Conservation (phyloP, 2,888 invertebrate genomes). For the Rutpela maculata region DNA sequence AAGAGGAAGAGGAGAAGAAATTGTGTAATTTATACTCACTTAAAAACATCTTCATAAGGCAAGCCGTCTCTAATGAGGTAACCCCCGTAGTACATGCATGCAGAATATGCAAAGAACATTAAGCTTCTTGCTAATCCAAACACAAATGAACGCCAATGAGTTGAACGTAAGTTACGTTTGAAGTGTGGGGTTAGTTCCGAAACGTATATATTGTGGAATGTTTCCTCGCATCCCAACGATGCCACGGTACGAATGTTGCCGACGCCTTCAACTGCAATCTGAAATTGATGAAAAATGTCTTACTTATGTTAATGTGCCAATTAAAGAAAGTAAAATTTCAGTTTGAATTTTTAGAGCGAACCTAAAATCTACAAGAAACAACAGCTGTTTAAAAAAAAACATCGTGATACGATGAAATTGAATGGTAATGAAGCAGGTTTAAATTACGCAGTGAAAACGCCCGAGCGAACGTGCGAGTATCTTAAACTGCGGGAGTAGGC, state of each 20-base stretch:
- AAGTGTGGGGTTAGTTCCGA: slow-evolving; percentile 79
- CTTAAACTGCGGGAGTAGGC: too few species aligned
- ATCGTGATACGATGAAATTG: too few species aligned
- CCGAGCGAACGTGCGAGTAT: too few species aligned
- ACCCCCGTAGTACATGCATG: slow-evolving; percentile 85
- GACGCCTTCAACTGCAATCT: slow-evolving; percentile 87
- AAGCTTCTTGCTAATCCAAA: slow-evolving; percentile 84
- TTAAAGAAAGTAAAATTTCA: too few species aligned
- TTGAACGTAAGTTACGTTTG: slow-evolving; percentile 76
- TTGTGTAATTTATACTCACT: slow-evolving; percentile 76
- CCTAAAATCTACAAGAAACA: too few species aligned
- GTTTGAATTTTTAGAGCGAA: too few species aligned
- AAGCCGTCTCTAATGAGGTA: slow-evolving; percentile 80
- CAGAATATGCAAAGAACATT: slow-evolving; percentile 84
- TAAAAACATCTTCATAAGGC: slow-evolving; percentile 80
- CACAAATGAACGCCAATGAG: slow-evolving; percentile 82
- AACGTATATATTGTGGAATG: slow-evolving; percentile 81
- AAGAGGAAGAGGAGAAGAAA: not conserved
- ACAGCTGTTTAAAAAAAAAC: too few species aligned
- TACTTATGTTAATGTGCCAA: too few species aligned
- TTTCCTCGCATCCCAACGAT: slow-evolving; percentile 82
- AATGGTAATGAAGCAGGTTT: too few species aligned
- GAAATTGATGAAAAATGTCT: not conserved
- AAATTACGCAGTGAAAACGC: too few species aligned
- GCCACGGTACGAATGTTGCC: slow-evolving; percentile 87